Evolutionary conservation across 2,888 invertebrate genomes (phyloP).

Genomic region (Clanis bilineata): DNA sequence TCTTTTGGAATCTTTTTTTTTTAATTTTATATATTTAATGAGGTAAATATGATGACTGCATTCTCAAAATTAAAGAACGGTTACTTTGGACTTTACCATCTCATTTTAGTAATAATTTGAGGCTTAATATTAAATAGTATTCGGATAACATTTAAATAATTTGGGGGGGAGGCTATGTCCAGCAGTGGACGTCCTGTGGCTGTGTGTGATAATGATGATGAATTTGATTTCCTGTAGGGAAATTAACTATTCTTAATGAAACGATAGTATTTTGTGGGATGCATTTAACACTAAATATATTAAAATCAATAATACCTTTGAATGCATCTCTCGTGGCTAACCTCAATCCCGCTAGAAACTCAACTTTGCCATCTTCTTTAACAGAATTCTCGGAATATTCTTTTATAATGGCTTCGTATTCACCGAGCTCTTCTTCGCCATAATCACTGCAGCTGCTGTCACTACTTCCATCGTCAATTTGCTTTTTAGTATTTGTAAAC

Average conservation of each 20-base stretch:
- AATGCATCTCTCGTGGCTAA: slow-evolving; percentile 83
- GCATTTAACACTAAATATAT: not conserved
- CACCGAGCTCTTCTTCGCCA: slow-evolving; percentile 73
- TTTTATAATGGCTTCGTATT: slow-evolving; percentile 79
- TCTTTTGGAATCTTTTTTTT: not conserved
- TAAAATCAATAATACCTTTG: slow-evolving; percentile 77
- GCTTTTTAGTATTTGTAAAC: slow-evolving; percentile 51
- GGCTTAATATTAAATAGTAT: too few species aligned
- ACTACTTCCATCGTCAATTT: slow-evolving; percentile 59
- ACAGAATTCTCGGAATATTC: slow-evolving; percentile 60
- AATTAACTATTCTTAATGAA: not conserved
- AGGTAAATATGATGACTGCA: too few species aligned
- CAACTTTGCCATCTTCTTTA: slow-evolving; percentile 73
- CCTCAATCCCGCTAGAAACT: slow-evolving; percentile 84
- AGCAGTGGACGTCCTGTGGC: too few species aligned
- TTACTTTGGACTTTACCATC: too few species aligned
- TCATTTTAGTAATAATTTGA: too few species aligned
- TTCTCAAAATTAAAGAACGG: too few species aligned
- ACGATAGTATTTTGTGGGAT: not conserved
- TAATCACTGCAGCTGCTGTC: slow-evolving; percentile 75
- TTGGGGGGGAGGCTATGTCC: too few species aligned
- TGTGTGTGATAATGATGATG: too few species aligned
- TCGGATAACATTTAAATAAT: too few species aligned
- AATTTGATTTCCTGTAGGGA: not conserved
- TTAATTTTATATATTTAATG: too few species aligned